Evolutionary conservation across 2,888 invertebrate species (phyloP), one percentile per base, ranked within the genome.

Genomic region (Trisateles emortualis): DNA sequence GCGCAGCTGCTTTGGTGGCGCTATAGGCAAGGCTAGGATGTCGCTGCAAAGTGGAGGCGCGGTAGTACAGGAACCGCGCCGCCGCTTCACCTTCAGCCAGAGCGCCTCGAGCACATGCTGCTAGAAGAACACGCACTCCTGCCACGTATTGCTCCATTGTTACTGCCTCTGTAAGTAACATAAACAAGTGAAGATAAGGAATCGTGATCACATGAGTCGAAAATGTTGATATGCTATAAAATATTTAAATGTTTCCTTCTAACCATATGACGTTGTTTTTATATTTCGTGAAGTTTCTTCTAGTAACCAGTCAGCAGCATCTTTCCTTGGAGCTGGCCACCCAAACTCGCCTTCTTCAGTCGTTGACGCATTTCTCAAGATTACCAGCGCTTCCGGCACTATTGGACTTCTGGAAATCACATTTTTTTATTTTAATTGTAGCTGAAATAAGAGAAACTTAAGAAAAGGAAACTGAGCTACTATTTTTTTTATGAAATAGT

Each of bases 341-440:
- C 95, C 95, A 54, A 95, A 95, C 68, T 95, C 95, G 0, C 95
- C 95, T 72, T 95, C 95, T 78, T 95, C 95, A 0, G 95, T 94
- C 0, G 95, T 95, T 0, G 95, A 95, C 0, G 94, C 94, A 56
- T 95, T 95, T 19, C 92, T 84, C 33, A 95, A 74, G 55, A 94
- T 94, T 6, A 93, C 86, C 2, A 95, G 81, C 0, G 95, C 95
- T 84, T 94, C 94, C 0, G 93, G 91, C 0, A 94, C 92, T 32
- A 93, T 68, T 0, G 93, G 88, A 68, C 94, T 94, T 74, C 93
- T 93, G 19, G 13, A 39, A 47, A 10, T 33, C 8, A 22, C 5
- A 22, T 22, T 22, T 5, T 3, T 22, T 3, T 3, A 3, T 22
- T 3, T 11, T 33, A 33, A 33, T 33, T 33, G 10, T 30, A 5